Evolutionary conservation across 2,888 invertebrate genomes (phyloP), one percentile per base, ranked within the genome.

Genomic region (Atethmia centrago): DNA sequence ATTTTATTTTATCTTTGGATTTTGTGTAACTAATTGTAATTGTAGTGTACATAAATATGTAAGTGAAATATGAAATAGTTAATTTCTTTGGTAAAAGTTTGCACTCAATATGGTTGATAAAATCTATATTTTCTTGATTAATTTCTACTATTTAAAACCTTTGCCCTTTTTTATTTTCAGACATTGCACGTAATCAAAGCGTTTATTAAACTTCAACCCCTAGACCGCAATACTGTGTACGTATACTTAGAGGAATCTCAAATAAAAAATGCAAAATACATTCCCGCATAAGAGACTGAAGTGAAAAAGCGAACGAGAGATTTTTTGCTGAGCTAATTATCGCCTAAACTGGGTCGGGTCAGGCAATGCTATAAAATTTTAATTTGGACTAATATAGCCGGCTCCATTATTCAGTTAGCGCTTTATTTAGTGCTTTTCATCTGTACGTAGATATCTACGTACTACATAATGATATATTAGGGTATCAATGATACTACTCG

Each of bases 271-370:
- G 40, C 31, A 49, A 56, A 69, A 47, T 55, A 31, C 14, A 61
- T 53, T 56, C 47, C 56, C 14, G 40, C n/a, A 12, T 31, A 55
- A 53, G 63, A n/a, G 49, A 66, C 31, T n/a, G 40, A 59, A 53
- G 47, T 67, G 55, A 61, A 79, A 79, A 71, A 56, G 16, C 47
- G 21, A 53, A 49, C 40, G 63, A 71, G 69, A 64, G 25, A 51
- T 76, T 82, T 77, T 84, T 67, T 69, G 51, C 66, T 36, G 51
- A 8, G 70, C 65, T 86, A 82, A 86, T 85, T 85, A 84, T 80
- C 56, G 65, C 77, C 74, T 61, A 47, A 81, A 81, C 68, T 86
- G 59, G 85, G 85, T 84, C 75, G 72, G 74, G 77, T 74, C 77
- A 66, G 53, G 55, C 71, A 55, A 47, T 55, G 67, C 69, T 51